Base-by-base conservation (phyloP, 2,113 vertebrate genomes). In the Corythornis vintsioides region DNA sequence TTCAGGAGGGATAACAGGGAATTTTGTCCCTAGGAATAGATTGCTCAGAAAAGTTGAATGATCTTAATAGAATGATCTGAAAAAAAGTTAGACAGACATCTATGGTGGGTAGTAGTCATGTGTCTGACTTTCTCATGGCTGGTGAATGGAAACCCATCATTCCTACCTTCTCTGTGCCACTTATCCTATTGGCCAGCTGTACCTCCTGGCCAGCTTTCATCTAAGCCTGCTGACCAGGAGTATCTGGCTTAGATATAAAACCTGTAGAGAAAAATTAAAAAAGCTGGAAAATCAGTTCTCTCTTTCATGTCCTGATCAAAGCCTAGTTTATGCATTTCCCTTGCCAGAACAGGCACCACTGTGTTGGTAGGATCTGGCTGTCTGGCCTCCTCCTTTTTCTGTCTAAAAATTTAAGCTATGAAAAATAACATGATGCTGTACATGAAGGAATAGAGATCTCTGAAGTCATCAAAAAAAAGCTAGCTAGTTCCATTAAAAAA, bases 271-370 rank as follows among this genome's bases (percentile, higher is more conserved):
- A 93, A 89, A 77, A 80, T 2, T 16, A 19, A 4, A 63, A 2
- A 83, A 91, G 64, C 35, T 74, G 75, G 47, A 85, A 87, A 92
- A 94, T 77, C 74, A 60, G 29, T 77, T 94, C 40, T 42, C 18
- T 80, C 77, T 92, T 90, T 87, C 59, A 85, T 48, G 48, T 89
- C 20, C 56, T 91, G 60, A 84, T 91, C 75, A 93, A 96, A 92
- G 64, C 26, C 35, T 48, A 48, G 29, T 15, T 74, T 66, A 87
- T 53, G 64, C 3, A 8, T 80, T 89, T 88, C 63, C 67, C 78
- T 89, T 73, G 90, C 63, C 56, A 71, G 75, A 91, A 47, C 43
- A 83, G 60, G 64, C n/a, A 89, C 53, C 24, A 45, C 14, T 4
- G 0, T 47, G 55, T 35, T 87, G 87, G 79, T 42, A 64, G 84